Conservation (phyloP, 2,797 vertebrate genomes). For the Sebastes diploproa region DNA sequence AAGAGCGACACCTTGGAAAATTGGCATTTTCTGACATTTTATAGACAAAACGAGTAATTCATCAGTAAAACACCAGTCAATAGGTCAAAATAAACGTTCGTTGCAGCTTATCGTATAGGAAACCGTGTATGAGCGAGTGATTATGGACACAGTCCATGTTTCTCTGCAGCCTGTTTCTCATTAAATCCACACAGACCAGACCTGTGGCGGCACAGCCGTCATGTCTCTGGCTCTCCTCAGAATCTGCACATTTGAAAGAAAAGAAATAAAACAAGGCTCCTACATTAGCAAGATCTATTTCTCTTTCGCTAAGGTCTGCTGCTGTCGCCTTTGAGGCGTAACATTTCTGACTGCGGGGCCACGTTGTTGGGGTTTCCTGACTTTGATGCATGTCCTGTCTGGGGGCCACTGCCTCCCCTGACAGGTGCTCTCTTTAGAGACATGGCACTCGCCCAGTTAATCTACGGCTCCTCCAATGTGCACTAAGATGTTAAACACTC, state of each 20-base stretch:
- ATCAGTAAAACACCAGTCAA: neutral
- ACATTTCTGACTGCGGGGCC: slow-evolving; percentile 49
- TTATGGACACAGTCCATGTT: neutral
- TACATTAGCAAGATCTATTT: slow-evolving; percentile 43
- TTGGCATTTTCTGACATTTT: neutral
- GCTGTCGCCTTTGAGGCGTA: slow-evolving; percentile 54
- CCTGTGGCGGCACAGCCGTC: neutral
- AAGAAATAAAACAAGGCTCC: slow-evolving; percentile 14
- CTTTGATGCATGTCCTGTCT: slow-evolving; percentile 55
- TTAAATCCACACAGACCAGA: slow-evolving; percentile 32
- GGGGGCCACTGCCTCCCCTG: slow-evolving; percentile 40
- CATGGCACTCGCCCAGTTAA: slow-evolving; percentile 31
- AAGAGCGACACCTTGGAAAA: neutral
- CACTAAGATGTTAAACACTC: slow-evolving; percentile 54
- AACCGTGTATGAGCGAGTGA: neutral
- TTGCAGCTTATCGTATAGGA: neutral
- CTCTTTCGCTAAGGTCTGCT: slow-evolving; percentile 45
- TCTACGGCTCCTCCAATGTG: slow-evolving; percentile 37
- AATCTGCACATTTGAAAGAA: slow-evolving; percentile 21
- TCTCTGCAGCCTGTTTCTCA: slow-evolving; percentile 41
- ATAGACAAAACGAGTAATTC: neutral
- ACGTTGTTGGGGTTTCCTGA: slow-evolving; percentile 54
- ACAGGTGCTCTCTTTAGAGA: slow-evolving; percentile 56
- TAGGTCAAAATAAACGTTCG: neutral
- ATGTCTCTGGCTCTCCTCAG: slow-evolving; percentile 41